phyloP scores from a whole-genome alignment of 1,140 invertebrate genomes.

The Planococcus citri region DNA sequence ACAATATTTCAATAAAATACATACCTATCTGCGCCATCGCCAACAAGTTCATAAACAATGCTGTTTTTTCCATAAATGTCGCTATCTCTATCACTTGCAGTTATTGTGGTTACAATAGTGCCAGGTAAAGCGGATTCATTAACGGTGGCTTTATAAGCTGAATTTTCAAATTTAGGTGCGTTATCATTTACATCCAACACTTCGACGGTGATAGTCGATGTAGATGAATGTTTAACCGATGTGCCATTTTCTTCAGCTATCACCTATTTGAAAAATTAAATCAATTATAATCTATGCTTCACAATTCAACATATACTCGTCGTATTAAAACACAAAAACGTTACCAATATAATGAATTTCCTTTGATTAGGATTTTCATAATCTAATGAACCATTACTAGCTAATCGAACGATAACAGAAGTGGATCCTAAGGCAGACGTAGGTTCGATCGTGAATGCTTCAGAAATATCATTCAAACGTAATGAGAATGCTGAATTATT shows the following conservation, averaged over 20 bases:
- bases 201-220: conserved; percentile 70
- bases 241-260: conserved; percentile 67
- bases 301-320: background rate
- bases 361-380: conserved; percentile 85
- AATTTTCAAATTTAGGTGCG: conserved; percentile 61
- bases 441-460: conserved; percentile 72
- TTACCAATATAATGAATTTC: conserved; percentile 77
- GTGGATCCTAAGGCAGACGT: conserved; percentile 61
- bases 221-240: conserved; percentile 58
- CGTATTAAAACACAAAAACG: conserved; percentile 28
- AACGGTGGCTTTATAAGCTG: conserved; percentile 55
- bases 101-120: conserved; percentile 56
- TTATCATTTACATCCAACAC: conserved; percentile 86
- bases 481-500: conserved; percentile 66
- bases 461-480: conserved; percentile 61
- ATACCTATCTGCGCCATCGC: conserved; percentile 22
- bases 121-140: conserved; percentile 59
- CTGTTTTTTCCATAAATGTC: conserved; percentile 64
- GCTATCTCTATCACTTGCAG: conserved; percentile 71
- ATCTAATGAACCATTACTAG: conserved; percentile 59
- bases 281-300: background rate
- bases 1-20: conserved; percentile 9
- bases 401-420: conserved; percentile 64
- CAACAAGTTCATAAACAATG: conserved; percentile 59
- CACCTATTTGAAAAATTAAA: conserved; percentile 39